Evolutionary conservation across 2,888 invertebrate genomes (phyloP).

Genomic region (Arctia plantaginis): DNA sequence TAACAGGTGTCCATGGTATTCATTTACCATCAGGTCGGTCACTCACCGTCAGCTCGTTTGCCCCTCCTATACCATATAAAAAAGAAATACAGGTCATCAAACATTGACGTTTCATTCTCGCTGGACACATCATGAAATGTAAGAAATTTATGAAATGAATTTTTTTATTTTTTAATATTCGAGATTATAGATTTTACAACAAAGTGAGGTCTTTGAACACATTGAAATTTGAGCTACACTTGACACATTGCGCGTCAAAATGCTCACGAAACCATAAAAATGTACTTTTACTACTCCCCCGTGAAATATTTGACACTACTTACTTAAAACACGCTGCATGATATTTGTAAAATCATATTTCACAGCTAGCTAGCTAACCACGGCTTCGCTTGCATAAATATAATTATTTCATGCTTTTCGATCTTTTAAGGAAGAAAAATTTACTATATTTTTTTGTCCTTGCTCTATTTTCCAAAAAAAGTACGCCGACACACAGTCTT

Average conservation of each 20-base stretch:
- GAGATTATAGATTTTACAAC: not conserved
- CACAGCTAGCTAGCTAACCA: not conserved
- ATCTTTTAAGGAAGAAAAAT: not conserved
- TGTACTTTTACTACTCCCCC: not conserved
- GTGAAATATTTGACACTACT: conserved; percentile 2
- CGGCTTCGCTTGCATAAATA: not conserved
- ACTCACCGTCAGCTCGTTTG: too few relatives aligned
- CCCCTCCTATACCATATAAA: too few relatives aligned
- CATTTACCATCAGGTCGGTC: too few relatives aligned
- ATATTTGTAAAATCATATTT: not conserved
- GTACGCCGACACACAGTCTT: not conserved
- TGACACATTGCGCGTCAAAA: conserved; percentile 5
- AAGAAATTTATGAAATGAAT: too few relatives aligned
- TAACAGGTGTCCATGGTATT: too few relatives aligned
- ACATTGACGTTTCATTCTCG: too few relatives aligned
- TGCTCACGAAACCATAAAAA: not conserved
- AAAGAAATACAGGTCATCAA: too few relatives aligned
- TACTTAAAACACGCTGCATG: not conserved
- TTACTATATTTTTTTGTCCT: not conserved
- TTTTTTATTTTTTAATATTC: too few relatives aligned
- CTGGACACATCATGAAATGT: too few relatives aligned
- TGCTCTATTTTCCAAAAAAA: too few relatives aligned
- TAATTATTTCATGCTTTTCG: not conserved
- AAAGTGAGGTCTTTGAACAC: not conserved
- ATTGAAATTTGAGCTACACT: conserved; percentile 3